phyloP scores from a whole-genome alignment of 2,888 invertebrate genomes.

The Platypus cylindrus region DNA sequence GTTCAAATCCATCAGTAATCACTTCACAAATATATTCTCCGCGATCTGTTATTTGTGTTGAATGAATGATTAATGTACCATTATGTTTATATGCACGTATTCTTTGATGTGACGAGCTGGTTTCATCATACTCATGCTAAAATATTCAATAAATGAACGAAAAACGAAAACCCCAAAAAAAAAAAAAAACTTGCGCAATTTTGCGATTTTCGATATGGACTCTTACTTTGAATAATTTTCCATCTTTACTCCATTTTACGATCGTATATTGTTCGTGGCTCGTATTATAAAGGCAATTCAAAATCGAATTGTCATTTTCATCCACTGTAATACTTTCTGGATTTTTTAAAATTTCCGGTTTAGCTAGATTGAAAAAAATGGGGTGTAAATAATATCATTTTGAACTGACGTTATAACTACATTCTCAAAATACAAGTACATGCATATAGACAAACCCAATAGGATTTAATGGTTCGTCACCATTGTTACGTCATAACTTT shows the following conservation, averaged over 20 bases:
- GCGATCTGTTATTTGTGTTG: slow-evolving; percentile 42
- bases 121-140: slow-evolving; percentile 26
- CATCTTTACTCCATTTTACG: slow-evolving; percentile 58
- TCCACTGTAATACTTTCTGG: slow-evolving; percentile 46
- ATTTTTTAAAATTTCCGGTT: slow-evolving; percentile 43
- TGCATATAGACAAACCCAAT: too few relatives aligned
- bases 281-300: slow-evolving; percentile 49
- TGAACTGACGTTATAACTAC: too few relatives aligned
- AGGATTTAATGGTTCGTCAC: too few relatives aligned
- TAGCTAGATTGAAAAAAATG: slow-evolving; percentile 35
- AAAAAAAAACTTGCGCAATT: too few relatives aligned
- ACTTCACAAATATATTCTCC: slow-evolving; percentile 58
- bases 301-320: slow-evolving; percentile 50
- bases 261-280: slow-evolving; percentile 43
- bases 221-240: slow-evolving; percentile 35
- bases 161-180: too few relatives aligned
- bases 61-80: slow-evolving; percentile 42
- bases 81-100: slow-evolving; percentile 33
- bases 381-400: background rate
- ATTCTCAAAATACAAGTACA: too few relatives aligned
- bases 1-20: slow-evolving; percentile 45
- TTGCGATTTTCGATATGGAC: too few relatives aligned
- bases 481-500: too few relatives aligned
- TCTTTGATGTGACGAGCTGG: slow-evolving; percentile 24
- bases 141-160: too few relatives aligned